A percentile compares a stretch with the other conserved stretches of the same genome.
Conservation (phyloP, 2,113 vertebrate genomes). For the Philantomba maxwellii region DNA sequence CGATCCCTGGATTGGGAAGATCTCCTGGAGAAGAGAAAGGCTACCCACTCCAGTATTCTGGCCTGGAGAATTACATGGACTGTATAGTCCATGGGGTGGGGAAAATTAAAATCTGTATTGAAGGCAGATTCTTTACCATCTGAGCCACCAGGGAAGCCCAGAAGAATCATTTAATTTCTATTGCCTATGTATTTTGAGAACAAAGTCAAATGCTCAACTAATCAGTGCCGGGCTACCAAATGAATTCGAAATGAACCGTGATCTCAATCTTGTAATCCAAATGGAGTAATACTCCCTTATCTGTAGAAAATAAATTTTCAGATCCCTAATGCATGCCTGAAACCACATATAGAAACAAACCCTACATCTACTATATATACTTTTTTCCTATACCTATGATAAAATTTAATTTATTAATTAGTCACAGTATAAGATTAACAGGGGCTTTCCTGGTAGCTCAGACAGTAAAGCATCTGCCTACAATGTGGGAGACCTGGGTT, state of each 20-base stretch:
- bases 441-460: no score
- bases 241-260: neutral
- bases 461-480: no score
- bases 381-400: neutral
- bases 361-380: neutral
- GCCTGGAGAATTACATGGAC: neutral
- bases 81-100: neutral
- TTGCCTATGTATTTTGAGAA: slow-evolving; percentile 21
- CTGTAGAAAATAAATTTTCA: neutral
- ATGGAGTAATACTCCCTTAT: neutral
- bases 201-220: neutral
- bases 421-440: neutral
- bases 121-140: no score
- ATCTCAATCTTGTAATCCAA: neutral
- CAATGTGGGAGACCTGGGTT: accelerated
- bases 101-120: neutral
- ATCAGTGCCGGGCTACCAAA: neutral
- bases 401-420: neutral
- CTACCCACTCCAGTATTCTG: neutral
- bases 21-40: neutral
- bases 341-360: neutral
- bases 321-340: neutral
- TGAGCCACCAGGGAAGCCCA: neutral
- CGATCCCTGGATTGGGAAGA: neutral
- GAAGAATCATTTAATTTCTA: neutral